Evolutionary conservation across 2,888 invertebrate species (phyloP), one percentile per base, ranked within the genome.

Genomic region (Ormia ochracea): DNA sequence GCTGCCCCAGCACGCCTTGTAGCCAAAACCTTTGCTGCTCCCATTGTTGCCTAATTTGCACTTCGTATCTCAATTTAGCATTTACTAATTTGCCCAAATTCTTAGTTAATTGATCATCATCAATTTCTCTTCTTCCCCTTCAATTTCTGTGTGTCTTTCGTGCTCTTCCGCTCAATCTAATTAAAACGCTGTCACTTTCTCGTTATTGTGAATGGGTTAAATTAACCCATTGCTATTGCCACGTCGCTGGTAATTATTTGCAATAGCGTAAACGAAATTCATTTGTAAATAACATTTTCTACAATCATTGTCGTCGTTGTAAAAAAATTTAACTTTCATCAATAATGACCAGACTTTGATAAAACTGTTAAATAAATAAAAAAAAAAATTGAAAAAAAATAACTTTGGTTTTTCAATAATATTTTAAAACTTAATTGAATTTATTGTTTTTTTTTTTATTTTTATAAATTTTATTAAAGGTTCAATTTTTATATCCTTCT

Each of bases 271-370:
- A 85, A 86, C 86, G 89, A 88, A 85, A 84, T 87, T 85, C 87
- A 89, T 88, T 85, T 89, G 89, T 89, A 88, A 83, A 88, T 87
- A 86, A 72, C 63, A 81, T 76, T 74, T 85, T 75, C 68, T 85
- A 82, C 83, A 84, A 84, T 85, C 87, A 87, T 87, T 88, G 87
- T 88, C 85, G 86, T 82, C 81, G 82, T 86, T 84, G 81, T 83
- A 84, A 84, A 48, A 68, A 87, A 85, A 83, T 84, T 56, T 4
- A 69, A 86, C 85, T 87, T 87, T 87, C 87, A 87, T 86, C 87
- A 72, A 61, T 50, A 59, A 54, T 80, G 66, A 80, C 66, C 58
- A 68, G 72, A 68, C 68, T 77, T 81, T 82, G 70, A 81, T 78
- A 85, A 84, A 81, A 81, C 31, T 72, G 45, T 74, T 73, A 61